Base-by-base conservation (phyloP, 1,140 invertebrate genomes). In the Drosophila azteca region DNA sequence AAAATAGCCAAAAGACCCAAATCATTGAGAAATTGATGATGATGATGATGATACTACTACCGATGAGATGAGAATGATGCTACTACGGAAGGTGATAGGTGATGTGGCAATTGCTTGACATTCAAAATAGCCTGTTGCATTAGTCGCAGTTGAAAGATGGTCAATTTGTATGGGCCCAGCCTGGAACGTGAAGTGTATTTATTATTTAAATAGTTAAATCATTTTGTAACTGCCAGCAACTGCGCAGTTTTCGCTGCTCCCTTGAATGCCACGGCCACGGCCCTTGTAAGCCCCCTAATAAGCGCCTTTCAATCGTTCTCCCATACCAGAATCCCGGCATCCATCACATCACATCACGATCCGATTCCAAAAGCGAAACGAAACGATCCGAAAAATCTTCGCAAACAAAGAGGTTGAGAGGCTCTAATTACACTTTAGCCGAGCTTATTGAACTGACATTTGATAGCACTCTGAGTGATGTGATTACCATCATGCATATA, bases 161-260 rank as follows among this genome's bases (percentile, higher is more conserved):
- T 35, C 60, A 49, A 53, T 62, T 46, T 46, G 17, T 51, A 44
- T 59, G 17, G 24, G 17, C 41, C 29, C 26, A 45, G 52, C 57
- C 43, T 70, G 51, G 59, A 82, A 67, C 83, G 82, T 85, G 78
- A 68, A 78, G 49, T 55, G 53, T 62, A 69, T 43, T 64, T 77
- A 87, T 75, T 85, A 85, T 78, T 82, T 78, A 87, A 85, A 82
- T 71, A 87, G 55, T 39, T 52, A 51, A 60, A 64, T 85, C 61
- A 81, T 79, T 70, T 66, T 78, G 53, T 77, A 77, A 77, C 52
- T 45, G 72, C 60, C 58, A 60, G 17, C 17, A 78, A 85, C 69
- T 85, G 81, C 81, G 81, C 81, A 85, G 73, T 81, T 58, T 39
- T 26, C 13, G 7, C 45, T 59, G 49, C 69, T 44, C 63, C 24